These are phyloP conservation scores for Xestia ashworthii DNA, from an alignment of 2,888 invertebrate species.

Conservation along the genomic window DNA sequence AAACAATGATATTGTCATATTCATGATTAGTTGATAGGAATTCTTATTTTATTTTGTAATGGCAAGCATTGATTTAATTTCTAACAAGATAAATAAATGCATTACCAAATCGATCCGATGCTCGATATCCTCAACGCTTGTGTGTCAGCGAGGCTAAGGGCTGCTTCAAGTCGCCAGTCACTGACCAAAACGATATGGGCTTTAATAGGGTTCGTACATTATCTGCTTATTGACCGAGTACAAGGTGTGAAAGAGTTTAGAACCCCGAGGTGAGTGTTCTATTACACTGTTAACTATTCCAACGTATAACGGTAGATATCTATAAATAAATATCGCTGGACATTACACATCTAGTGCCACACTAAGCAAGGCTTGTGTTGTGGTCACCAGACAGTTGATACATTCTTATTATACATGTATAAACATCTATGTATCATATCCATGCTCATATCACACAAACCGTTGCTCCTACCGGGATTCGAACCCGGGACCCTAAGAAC, in stretches of 20 bases:
- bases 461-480: too few species aligned
- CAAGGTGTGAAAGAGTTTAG: slow-evolving; percentile 84
- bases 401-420: too few species aligned
- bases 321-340: too few species aligned
- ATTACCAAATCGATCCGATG: background rate
- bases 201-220: slow-evolving; percentile 83
- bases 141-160: slow-evolving; percentile 81
- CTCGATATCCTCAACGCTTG: slow-evolving; percentile 40
- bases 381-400: too few species aligned
- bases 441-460: too few species aligned
- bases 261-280: slow-evolving; percentile 36
- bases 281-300: slow-evolving; percentile 43
- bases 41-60: background rate
- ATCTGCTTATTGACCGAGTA: slow-evolving; percentile 86
- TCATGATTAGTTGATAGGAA: too few species aligned
- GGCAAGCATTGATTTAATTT: background rate
- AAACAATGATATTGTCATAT: background rate
- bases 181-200: slow-evolving; percentile 79
- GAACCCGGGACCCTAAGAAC: too few species aligned
- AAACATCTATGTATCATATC: too few species aligned
- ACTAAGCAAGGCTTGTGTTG: too few species aligned
- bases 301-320: slow-evolving; percentile 41
- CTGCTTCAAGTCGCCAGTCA: slow-evolving; percentile 84
- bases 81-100: background rate
- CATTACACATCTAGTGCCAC: too few species aligned